Base-by-base conservation (phyloP, 2,113 vertebrate species). In the Pseudolaguvia tuberculata region DNA sequence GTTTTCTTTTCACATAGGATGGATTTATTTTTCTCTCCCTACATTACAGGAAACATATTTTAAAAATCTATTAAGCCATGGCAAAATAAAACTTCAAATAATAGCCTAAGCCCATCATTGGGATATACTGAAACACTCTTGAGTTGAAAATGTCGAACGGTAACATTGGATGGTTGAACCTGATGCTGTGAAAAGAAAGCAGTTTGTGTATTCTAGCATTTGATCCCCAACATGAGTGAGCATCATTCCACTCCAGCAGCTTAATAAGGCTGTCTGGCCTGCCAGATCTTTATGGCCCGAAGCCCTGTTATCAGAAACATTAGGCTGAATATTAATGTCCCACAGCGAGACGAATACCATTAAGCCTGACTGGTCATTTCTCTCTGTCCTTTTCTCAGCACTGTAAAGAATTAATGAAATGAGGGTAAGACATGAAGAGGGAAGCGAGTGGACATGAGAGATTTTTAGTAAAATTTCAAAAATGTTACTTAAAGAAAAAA, bases 261-360 rank as follows among this genome's bases (percentile, higher is more conserved):
- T 91, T 90, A 89, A 91, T 89, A 89, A 89, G 88, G 82, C 88
- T 88, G 88, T 89, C 87, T 88, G 86, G 88, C 79, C 86, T 83
- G 81, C 92, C 92, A 91, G 92, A 91, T 93, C 93, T 81, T 94
- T 91, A 89, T 91, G 88, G 91, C 92, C 93, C 90, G 91, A 90
- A 93, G 93, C 91, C 93, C 94, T 93, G 92, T 94, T 95, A 97
- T 96, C 94, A 96, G 95, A 96, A 95, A 95, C 94, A 96, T 96
- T 97, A 96, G 92, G 93, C 92, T 95, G 94, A 95, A 94, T 96
- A 95, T 96, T 96, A 97, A 96, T 94, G 93, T 91, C 91, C 92
- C 88, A 91, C 92, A 90, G 92, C 90, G 91, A 96, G 94, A 97
- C 92, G 93, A 93, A 94, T 94, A 92, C 92, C 94, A 94, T 96